Conservation (phyloP, 2,113 vertebrate genomes). For the Bubo scandiacus region DNA sequence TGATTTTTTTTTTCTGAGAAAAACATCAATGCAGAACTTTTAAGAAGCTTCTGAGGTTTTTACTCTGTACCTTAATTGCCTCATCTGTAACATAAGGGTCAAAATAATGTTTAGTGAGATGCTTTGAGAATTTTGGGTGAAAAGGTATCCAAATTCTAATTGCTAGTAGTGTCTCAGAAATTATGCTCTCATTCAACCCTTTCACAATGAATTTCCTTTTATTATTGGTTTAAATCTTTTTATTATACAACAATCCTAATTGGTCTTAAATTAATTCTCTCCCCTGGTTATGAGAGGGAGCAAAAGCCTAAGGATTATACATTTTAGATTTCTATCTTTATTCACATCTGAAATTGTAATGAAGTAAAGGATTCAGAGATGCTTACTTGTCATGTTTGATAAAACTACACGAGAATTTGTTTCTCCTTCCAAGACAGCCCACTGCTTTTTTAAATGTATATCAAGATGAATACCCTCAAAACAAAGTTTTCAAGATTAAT, state of each 20-base stretch:
- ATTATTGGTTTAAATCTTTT: not conserved
- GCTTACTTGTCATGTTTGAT: not conserved
- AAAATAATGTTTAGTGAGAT: not conserved
- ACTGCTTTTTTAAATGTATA: not conserved
- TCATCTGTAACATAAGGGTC: not conserved
- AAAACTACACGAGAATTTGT: not conserved
- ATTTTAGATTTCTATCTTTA: not conserved
- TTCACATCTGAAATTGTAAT: slow-evolving; percentile 21
- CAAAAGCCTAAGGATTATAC: not conserved
- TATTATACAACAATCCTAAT: not conserved
- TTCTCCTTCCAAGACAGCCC: not conserved
- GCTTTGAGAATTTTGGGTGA: not conserved
- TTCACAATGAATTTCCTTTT: slow-evolving; percentile 4
- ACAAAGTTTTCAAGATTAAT: slow-evolving; percentile 11
- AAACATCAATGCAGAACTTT: not conserved
- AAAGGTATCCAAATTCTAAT: not conserved
- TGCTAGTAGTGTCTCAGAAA: not conserved
- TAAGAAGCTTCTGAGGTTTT: not conserved
- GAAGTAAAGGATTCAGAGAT: not conserved
- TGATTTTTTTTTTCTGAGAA: not conserved
- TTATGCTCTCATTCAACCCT: not conserved
- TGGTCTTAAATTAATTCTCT: not conserved
- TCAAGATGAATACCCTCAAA: not conserved
- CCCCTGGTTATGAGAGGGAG: not conserved
- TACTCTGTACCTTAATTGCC: not conserved